These are phyloP conservation scores for Syndactyla subalaris DNA, from an alignment of 2,797 vertebrate species.

Conservation along the genomic window DNA sequence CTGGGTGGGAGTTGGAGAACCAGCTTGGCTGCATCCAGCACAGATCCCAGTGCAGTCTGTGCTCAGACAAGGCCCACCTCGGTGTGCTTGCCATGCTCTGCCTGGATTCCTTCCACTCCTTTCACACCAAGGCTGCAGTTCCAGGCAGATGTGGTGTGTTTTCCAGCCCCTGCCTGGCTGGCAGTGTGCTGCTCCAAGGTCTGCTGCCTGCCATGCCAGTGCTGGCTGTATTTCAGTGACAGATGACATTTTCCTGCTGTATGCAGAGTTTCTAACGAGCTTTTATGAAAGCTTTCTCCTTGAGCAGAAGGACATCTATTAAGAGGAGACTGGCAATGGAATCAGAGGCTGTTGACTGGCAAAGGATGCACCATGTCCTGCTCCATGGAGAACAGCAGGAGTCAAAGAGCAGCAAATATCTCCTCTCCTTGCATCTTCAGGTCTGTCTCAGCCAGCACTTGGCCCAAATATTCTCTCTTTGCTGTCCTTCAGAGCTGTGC, in stretches of 20 bases:
- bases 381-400: slow-evolving; percentile 3
- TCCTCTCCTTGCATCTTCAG: not conserved
- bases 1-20: not conserved
- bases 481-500: not conserved
- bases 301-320: not conserved
- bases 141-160: not conserved
- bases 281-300: slow-evolving; percentile 32
- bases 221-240: not conserved
- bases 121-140: not conserved
- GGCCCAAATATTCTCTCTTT: not conserved
- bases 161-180: not conserved
- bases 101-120: not conserved
- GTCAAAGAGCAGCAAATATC: not conserved
- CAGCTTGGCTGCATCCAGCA: not conserved
- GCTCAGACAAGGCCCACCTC: not conserved
- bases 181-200: not conserved
- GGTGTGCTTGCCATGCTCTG: not conserved
- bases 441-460: not conserved
- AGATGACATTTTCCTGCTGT: slow-evolving; percentile 17
- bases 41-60: not conserved
- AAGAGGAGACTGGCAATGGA: not conserved
- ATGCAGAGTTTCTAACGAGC: not conserved
- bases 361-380: not conserved
- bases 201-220: not conserved
- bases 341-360: not conserved